Conservation (phyloP, 1,140 invertebrate species). For the Vanessa tameamea region DNA sequence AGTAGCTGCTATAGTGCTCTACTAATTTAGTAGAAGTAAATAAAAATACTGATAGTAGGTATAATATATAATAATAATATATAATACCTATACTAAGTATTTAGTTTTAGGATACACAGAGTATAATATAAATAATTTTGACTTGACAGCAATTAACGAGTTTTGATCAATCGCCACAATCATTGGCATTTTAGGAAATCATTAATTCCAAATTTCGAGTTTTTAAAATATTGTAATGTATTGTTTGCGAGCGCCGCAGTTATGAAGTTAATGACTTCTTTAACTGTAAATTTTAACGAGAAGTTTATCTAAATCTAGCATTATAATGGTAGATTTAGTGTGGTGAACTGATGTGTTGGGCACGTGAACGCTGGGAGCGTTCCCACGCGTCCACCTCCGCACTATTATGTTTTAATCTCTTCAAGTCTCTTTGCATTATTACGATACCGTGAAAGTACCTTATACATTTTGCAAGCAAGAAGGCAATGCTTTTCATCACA, state of each 20-base stretch:
- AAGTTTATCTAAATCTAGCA: constrained; percentile 67
- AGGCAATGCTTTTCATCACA: constrained; percentile 38
- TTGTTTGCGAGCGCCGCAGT: constrained; percentile 13
- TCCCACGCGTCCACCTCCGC: constrained; percentile 78
- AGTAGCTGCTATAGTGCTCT: too few relatives aligned
- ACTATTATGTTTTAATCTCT: constrained; percentile 78
- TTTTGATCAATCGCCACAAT: background rate
- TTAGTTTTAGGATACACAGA: too few relatives aligned
- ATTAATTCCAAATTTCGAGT: too few relatives aligned
- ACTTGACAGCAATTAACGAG: background rate
- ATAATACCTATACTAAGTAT: too few relatives aligned
- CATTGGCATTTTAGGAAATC: background rate
- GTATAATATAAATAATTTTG: too few relatives aligned
- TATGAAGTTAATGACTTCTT: constrained; percentile 30
- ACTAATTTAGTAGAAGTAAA: too few relatives aligned
- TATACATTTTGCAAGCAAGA: constrained; percentile 65
- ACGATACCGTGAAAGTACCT: constrained; percentile 73
- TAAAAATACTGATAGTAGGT: too few relatives aligned
- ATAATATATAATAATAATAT: too few relatives aligned
- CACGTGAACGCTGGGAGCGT: constrained; percentile 77
- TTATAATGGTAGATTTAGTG: constrained; percentile 73
- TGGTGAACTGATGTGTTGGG: constrained; percentile 61
- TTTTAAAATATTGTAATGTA: background rate
- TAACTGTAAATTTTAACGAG: constrained; percentile 40
- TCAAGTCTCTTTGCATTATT: constrained; percentile 75